A percentile compares a stretch with the other conserved stretches of the same genome.
Evolutionary conservation across 2,113 vertebrate genomes (phyloP).

Genomic region (Cariama cristata): DNA sequence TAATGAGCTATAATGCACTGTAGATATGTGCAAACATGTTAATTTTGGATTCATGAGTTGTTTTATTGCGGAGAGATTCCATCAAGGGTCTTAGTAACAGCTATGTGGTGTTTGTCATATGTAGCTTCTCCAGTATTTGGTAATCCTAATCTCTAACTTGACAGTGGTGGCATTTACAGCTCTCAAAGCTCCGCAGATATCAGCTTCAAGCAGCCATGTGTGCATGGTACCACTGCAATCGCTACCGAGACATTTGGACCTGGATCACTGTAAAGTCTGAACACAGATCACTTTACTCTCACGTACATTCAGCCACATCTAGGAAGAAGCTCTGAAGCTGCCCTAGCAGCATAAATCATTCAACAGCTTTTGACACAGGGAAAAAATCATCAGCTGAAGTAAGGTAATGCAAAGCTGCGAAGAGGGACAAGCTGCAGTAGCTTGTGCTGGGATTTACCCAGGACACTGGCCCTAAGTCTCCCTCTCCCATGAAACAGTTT

Average conservation of each 20-base stretch:
- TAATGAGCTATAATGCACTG: neutral
- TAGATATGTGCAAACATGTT: neutral
- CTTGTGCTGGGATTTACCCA: neutral
- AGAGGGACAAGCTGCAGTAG: neutral
- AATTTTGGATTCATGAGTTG: neutral
- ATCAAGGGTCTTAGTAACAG: neutral
- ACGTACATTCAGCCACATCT: neutral
- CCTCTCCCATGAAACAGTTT: neutral
- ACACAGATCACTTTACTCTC: neutral
- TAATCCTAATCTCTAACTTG: neutral
- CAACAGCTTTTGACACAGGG: neutral
- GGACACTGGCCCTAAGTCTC: neutral
- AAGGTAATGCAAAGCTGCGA: neutral
- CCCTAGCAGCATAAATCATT: neutral
- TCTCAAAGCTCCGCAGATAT: neutral
- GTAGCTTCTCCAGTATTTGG: neutral
- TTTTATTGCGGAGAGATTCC: neutral
- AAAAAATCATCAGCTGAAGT: neutral
- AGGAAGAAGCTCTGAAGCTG: neutral
- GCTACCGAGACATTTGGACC: neutral
- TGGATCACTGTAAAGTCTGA: neutral
- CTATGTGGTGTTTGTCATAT: neutral
- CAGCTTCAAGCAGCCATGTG: rapidly evolving
- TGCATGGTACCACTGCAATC: rapidly evolving
- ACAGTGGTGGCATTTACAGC: neutral